Base-by-base conservation (phyloP, 2,113 vertebrate species). In the Merops nubicus region DNA sequence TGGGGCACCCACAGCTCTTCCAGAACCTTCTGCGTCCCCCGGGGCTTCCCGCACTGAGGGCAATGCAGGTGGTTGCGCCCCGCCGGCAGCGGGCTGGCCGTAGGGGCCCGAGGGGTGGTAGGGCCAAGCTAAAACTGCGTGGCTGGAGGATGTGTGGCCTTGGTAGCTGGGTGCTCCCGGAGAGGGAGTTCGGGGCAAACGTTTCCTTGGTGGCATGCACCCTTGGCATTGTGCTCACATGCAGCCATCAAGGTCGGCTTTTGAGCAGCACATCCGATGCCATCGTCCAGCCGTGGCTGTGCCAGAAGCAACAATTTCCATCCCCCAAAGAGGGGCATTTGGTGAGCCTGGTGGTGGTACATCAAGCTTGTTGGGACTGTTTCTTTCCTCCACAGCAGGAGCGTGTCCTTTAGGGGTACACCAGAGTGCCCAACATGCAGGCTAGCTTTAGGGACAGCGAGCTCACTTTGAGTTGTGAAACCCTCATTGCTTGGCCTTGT, bases 341-440 rank as follows among this genome's bases (percentile, higher is more conserved):
- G 85, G 45, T 22, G 77, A 59, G 5, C 11, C 16, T 18, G 25
- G 11, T 14, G 25, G 11, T 14, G 20, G 9, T 18, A 20, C 8
- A 2, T 5, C 26, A 10, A 36, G 16, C 36, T 56, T 3, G 15
- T 69, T 60, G 28, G 1, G 0, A 12, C 3, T 22, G 4, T 47
- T 29, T 48, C 5, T 69, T 38, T 28, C 5, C 6, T 14, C 62
- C 19, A 4, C 40, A 26, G 36, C 83, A 53, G 13, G n/a, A 14
- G 7, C 0, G 1, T 2, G 0, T 48, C 25, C 13, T 8, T 13
- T 0, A 0, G 42, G 28, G 9, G 0, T 54, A 48, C 12, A 21
- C 36, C 48, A n/a, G 64, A 48, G 19, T 2, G 0, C n/a, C 36
- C 28, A 7, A 2, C 25, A 5, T 9, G 1, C 1, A 0, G 34